Percentiles rank a stretch among this genome's conserved stretches.
Conservation (phyloP, 2,113 vertebrate species). For the Nothoprocta pentlandii region DNA sequence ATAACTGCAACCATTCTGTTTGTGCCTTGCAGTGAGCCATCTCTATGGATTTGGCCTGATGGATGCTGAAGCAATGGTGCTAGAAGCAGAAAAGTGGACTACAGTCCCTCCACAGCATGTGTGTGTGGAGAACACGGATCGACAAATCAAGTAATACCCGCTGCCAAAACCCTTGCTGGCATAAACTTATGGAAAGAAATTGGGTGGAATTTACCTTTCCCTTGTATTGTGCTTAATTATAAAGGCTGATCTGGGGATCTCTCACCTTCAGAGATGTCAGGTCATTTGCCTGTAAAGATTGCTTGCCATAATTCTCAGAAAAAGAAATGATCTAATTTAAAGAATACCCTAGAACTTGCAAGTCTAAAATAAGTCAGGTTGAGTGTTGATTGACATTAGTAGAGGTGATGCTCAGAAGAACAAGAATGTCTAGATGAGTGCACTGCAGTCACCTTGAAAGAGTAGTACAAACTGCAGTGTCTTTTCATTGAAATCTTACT, state of each 20-base stretch:
- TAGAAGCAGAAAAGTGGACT: conserved; percentile 96
- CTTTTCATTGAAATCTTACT: neutral
- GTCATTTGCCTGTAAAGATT: neutral
- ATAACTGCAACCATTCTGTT: conserved; percentile 39
- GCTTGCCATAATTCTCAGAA: neutral
- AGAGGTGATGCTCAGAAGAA: neutral
- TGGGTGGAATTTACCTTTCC: conserved; percentile 36
- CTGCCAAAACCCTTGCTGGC: conserved; percentile 25
- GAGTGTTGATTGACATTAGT: neutral
- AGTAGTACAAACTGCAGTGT: neutral
- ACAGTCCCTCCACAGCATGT: conserved; percentile 93
- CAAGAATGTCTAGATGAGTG: neutral
- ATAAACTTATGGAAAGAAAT: conserved; percentile 13
- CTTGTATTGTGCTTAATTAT: neutral
- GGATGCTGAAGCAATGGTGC: conserved; percentile 99
- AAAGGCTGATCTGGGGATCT: neutral
- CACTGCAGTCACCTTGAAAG: neutral
- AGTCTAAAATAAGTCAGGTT: neutral
- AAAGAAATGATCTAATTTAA: neutral
- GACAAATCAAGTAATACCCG: conserved; percentile 92
- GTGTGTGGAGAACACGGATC: conserved; percentile 95
- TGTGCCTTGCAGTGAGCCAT: conserved; percentile 89
- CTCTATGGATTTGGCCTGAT: conserved; percentile 98
- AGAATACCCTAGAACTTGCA: neutral
- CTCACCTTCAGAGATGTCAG: neutral